Base-by-base conservation (phyloP, 2,888 invertebrate genomes). In the Microdon myrmicae region DNA sequence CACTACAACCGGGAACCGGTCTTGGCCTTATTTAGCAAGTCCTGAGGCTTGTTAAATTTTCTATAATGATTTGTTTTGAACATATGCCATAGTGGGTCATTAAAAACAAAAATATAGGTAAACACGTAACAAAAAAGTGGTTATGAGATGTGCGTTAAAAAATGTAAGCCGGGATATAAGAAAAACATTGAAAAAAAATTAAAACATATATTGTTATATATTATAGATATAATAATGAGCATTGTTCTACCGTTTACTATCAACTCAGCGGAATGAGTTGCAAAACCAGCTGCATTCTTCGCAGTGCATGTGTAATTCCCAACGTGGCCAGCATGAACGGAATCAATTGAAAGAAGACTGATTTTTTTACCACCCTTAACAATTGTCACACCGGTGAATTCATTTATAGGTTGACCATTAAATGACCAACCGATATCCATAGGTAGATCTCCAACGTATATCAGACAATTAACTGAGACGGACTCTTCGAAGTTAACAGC, bases 251-350 rank as follows among this genome's bases (percentile, higher is more conserved):
- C 90, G 81, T 90, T 88, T 67, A 91, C 88, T 80, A 85, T 82
- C 76, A 91, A 82, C 73, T 84, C 81, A 67, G 89, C 85, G 38
- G 87, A 85, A 79, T 86, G 86, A 75, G 85, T 87, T 70, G 85
- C 83, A 58, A 82, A 80, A 70, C 88, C 89, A 64, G 88, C 90
- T 72, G 82, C 81, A 81, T 90, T 91, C 71, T 83, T 83, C 9
- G 89, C 90, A 56, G 84, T 82, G 78, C 92, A 92, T 35, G 89
- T 87, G 75, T 90, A 92, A 72, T 86, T 85, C 39, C 90, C 90
- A 69, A 86, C 86, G 78, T 90, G 89, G 44, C 82, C 82, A 74
- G 81, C 84, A 71, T 83, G 82, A 47, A 84, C 85, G 32, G 85
- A 83, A 76, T 86, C 85, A 71, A 87, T 85, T 67, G 85, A 83